Percentiles rank a stretch among this genome's conserved stretches.
phyloP scores from a whole-genome alignment of 2,113 vertebrate genomes.

The Archocentrus centrarchus region DNA sequence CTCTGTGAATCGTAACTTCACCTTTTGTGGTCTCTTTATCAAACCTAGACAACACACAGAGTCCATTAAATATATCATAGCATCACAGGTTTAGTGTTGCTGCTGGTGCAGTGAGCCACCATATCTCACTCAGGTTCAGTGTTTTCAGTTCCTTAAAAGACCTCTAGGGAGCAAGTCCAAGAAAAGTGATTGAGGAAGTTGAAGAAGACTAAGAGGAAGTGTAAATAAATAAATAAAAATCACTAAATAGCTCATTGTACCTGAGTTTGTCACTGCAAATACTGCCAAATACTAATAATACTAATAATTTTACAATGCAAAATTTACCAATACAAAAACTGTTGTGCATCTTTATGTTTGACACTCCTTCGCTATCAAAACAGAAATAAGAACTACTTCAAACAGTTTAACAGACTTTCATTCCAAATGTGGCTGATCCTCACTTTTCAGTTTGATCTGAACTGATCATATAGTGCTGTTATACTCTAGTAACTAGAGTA shows the following conservation, averaged over 20 bases:
- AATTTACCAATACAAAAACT: neutral
- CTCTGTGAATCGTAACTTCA: neutral
- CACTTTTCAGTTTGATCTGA: too few relatives aligned
- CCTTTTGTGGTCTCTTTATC: neutral
- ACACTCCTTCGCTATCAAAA: too few relatives aligned
- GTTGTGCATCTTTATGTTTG: too few relatives aligned
- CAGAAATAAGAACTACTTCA: too few relatives aligned
- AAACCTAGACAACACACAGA: neutral
- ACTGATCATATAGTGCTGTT: too few relatives aligned
- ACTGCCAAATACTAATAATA: neutral
- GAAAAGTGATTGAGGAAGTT: neutral
- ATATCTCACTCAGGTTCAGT: neutral
- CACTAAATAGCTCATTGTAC: neutral
- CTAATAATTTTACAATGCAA: neutral
- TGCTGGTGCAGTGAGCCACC: neutral
- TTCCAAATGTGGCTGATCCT: too few relatives aligned
- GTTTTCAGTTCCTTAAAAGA: neutral
- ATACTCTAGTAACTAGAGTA: too few relatives aligned
- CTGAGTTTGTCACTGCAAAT: neutral
- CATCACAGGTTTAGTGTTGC: neutral
- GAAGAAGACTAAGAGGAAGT: neutral
- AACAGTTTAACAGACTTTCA: too few relatives aligned
- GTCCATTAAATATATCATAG: neutral
- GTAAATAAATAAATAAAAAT: neutral
- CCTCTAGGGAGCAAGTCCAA: neutral